Evolutionary conservation across 2,113 vertebrate genomes (phyloP), one percentile per base, ranked within the genome.

Genomic region (Lasiurus borealis): DNA sequence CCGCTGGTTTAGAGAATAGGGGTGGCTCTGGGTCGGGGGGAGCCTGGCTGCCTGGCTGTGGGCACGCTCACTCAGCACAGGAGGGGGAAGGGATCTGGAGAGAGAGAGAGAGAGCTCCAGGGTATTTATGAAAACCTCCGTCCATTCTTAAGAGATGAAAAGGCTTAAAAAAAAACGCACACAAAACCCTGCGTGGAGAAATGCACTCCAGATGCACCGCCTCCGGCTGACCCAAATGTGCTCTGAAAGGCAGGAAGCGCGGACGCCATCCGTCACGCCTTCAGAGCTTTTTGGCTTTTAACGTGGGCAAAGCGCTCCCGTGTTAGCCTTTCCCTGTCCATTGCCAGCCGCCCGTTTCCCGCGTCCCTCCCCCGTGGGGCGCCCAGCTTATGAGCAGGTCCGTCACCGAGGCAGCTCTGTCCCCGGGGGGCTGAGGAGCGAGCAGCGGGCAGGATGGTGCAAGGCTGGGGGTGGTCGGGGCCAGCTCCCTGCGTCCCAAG

Each of bases 41-140:
- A 88, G 66, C 89, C 86, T 62, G 62, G 90, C 96, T 97, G 94
- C 59, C 96, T 91, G 97, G 96, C 80, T 8, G 10, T 40, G 40
- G 52, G 50, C 83, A 21, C 94, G 93, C 96, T 93, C 19, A 0
- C 72, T 87, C 85, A 68, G 11, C 18, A 97, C 94, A 13, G 31
- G 12, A 50, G 3, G 0, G 5, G 91, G 82, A 1, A 3, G 95
- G 88, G 66, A 89, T 59, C 73, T 62, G 95, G 88, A 5, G 88
- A 96, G 84, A 93, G 91, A n/a, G n/a, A n/a, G n/a, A 40, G 40
- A 40, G 40, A 40, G 40, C 85, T 72, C 92, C 69, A 78, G 50
- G 87, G 90, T 95, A n/a, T 91, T 97, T 88, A 34, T 62, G 44
- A 59, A 68, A 85, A 50, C 59, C n/a, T 23, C 66, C 23, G 1